A percentile compares a stretch with the other conserved stretches of the same genome.
phyloP scores from a whole-genome alignment of 2,888 invertebrate genomes.

The Stictocephala bisonia region DNA sequence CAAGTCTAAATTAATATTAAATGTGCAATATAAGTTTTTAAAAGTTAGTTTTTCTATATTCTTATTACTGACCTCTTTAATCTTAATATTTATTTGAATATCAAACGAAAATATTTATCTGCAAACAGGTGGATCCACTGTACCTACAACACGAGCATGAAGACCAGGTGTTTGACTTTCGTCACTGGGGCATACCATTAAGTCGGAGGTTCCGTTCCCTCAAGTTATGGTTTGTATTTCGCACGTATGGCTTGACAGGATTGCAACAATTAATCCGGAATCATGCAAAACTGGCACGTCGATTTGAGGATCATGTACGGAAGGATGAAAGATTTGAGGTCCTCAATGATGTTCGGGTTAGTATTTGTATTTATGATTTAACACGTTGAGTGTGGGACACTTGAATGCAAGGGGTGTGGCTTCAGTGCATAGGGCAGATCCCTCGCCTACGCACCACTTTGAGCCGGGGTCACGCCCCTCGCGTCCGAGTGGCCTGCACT shows the following conservation, averaged over 20 bases:
- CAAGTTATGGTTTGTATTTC: constrained; percentile 89
- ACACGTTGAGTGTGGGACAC: too few species aligned
- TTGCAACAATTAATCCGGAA: constrained; percentile 86
- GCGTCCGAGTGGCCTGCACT: too few species aligned
- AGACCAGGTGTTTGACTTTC: constrained; percentile 75
- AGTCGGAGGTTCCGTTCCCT: constrained; percentile 86
- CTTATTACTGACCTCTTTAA: too few species aligned
- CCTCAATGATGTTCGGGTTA: constrained; percentile 74
- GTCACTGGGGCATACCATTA: constrained; percentile 90
- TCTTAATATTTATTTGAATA: too few species aligned
- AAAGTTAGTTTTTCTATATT: too few species aligned
- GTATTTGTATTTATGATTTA: background rate
- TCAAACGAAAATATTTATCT: too few species aligned
- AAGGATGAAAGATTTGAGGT: constrained; percentile 81
- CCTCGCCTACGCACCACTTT: too few species aligned
- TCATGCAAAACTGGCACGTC: constrained; percentile 81
- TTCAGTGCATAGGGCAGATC: too few species aligned
- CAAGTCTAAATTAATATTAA: too few species aligned
- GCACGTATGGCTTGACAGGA: constrained; percentile 84
- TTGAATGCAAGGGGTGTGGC: too few species aligned
- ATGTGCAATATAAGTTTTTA: too few species aligned
- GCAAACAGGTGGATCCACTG: constrained; percentile 76
- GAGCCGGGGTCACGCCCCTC: too few species aligned
- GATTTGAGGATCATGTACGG: constrained; percentile 76
- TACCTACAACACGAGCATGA: constrained; percentile 84